Percentiles rank a stretch among this genome's conserved stretches.
These are phyloP conservation scores for Callionymus lyra DNA, from an alignment of 2,113 vertebrate species.

Conservation along the genomic window DNA sequence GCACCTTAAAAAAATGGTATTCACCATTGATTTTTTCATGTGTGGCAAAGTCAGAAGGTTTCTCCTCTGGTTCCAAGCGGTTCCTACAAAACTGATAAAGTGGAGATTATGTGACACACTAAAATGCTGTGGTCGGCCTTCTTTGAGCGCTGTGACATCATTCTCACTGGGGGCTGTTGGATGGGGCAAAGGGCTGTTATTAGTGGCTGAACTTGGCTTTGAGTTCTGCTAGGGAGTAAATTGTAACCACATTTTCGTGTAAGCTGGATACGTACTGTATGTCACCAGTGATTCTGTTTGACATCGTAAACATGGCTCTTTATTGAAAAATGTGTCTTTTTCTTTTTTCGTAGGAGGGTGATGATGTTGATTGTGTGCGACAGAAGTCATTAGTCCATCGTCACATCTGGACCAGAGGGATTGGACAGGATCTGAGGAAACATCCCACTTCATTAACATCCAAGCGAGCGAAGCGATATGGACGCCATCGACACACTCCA, in stretches of 20 bases:
- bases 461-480: constrained; percentile 21
- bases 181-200: constrained; percentile 15
- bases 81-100: constrained; percentile 22
- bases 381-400: constrained; percentile 6
- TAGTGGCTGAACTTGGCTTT: constrained; percentile 3
- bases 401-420: neutral
- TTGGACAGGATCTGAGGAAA: neutral
- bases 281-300: constrained; percentile 8
- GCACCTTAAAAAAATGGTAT: too few species aligned
- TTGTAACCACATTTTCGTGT: constrained; percentile 15
- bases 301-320: constrained; percentile 3
- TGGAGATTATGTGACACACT: constrained; percentile 44
- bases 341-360: constrained; percentile 46
- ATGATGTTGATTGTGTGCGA: constrained; percentile 40
- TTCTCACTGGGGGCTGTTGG: constrained; percentile 24
- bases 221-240: constrained; percentile 12
- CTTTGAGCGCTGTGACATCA: constrained; percentile 43
- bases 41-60: too few species aligned
- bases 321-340: constrained; percentile 30
- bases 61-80: constrained; percentile 7
- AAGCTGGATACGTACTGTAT: constrained; percentile 1
- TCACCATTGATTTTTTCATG: too few species aligned
- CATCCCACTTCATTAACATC: constrained; percentile 1
- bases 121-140: constrained; percentile 28
- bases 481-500: constrained; percentile 59